Evolutionary conservation across 2,797 vertebrate genomes (phyloP), one percentile per base, ranked within the genome.

Genomic region (Gymnopithys bicolor): DNA sequence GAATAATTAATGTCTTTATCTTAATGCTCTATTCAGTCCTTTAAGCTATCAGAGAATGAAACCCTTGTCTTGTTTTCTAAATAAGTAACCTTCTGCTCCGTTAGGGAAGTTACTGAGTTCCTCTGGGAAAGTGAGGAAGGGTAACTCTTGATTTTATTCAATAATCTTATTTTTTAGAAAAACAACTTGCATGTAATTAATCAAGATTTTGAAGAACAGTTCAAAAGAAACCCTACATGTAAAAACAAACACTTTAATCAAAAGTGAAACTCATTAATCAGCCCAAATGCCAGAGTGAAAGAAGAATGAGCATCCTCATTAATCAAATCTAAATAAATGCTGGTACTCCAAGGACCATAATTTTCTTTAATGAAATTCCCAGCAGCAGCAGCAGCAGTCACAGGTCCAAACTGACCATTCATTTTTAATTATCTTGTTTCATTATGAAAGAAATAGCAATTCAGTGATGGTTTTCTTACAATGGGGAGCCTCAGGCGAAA

Each of bases 241-340:
- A 60, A 94, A 92, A 90, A 48, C 45, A 94, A 96, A 87, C 60
- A 83, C 81, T 95, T 95, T 33, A 93, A 85, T 89, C 41, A 77
- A 79, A 93, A 87, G 58, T 11, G 7, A 93, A 79, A 78, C 41
- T 49, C 48, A 51, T 60, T 94, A 87, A 84, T 85, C 74, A 89
- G 32, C 32, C 55, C 59, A 84, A 93, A 91, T 56, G 52, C 30
- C 35, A 69, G 51, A 59, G 19, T 7, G 5, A 93, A 93, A 84
- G 27, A 92, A 91, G 87, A 88, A 79, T 27, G 0, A 90, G 6
- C 49, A 70, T 73, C 41, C 56, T 94, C 64, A 74, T 84, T 90
- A 94, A 92, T 90, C 60, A 89, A 79, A 83, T 33, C 27, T 63
- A 94, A 92, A 75, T 53, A 93, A 85, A 83, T 51, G 17, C 27